Base-by-base conservation (phyloP, 2,797 vertebrate species). In the Phyllotis vaccarum region DNA sequence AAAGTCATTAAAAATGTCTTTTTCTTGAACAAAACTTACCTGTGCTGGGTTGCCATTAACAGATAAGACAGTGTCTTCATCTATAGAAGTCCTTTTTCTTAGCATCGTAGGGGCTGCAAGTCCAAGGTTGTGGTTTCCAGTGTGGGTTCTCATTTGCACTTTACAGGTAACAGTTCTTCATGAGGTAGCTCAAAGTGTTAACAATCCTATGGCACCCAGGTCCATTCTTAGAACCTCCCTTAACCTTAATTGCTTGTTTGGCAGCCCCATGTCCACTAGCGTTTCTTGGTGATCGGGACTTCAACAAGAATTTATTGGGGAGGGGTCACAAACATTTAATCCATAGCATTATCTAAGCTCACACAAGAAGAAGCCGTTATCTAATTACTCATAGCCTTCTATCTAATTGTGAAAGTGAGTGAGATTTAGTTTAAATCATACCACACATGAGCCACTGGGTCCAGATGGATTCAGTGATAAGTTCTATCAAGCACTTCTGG, bases 381-480 rank as follows among this genome's bases (percentile, higher is more conserved):
- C 49, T 76, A 89, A 78, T 76, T 56, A 37, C 31, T 75, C 90
- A 75, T 58, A 86, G 54, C 46, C 29, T 52, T 66, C 1, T 91
- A 82, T 74, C 52, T 81, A 86, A 86, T 66, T 58, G 37, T 86
- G 31, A 94, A 81, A 81, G 60, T 79, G 21, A 81, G 60, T 79
- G 21, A 66, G 58, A 86, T 94, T 86, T 58, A 64, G 54, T 92
- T 92, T 81, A 85, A 70, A 95, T 8, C 40, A n/a, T 89, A 72
- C 27, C 54, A 66, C 74, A 90, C 34, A 80, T 37, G 76, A 83
- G 60, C 54, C 37, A 89, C 91, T 52, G n/a, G 60, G 60, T 58
- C 54, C 87, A 95, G 83, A 95, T 94, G 93, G 75, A 60, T 91
- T 94, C 34, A 78, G 24, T 85, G 66, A 54, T 94, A 81, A 91